phyloP scores from a whole-genome alignment of 2,797 vertebrate genomes.

The Babyrousa celebensis region DNA sequence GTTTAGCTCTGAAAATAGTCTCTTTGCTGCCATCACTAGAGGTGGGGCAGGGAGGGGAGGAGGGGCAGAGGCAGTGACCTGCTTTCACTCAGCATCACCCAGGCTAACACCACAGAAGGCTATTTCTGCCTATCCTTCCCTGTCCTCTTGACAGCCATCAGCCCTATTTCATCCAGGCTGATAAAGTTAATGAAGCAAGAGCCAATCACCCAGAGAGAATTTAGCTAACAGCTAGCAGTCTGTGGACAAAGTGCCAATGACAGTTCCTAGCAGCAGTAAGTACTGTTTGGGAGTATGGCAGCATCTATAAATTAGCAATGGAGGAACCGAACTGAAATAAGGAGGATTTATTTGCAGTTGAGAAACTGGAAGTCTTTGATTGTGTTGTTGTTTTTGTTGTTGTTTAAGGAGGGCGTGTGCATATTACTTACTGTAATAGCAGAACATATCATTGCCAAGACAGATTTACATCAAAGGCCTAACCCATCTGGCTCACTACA shows the following conservation, averaged over 20 bases:
- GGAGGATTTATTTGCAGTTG: constrained; percentile 76
- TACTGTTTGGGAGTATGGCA: constrained; percentile 73
- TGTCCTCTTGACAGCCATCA: constrained; percentile 86
- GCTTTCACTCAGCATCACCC: constrained; percentile 78
- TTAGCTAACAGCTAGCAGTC: constrained; percentile 81
- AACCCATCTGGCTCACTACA: background rate
- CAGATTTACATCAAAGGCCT: constrained; percentile 43
- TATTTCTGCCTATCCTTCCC: constrained; percentile 88
- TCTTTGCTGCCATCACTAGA: background rate
- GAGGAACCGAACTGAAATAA: constrained; percentile 78
- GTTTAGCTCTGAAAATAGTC: background rate
- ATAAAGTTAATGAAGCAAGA: constrained; percentile 88
- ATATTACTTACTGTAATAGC: constrained; percentile 1
- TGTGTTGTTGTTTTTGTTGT: constrained; percentile 19
- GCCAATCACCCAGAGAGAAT: constrained; percentile 85
- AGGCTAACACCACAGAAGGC: constrained; percentile 72
- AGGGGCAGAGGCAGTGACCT: background rate
- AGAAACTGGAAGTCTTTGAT: constrained; percentile 76
- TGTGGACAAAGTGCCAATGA: constrained; percentile 81
- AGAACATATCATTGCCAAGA: background rate
- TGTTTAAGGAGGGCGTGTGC: constrained; percentile 19
- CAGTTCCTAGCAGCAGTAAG: constrained; percentile 84
- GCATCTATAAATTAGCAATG: constrained; percentile 71
- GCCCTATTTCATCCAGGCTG: constrained; percentile 83
- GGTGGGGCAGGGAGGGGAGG: accelerated